Conservation (phyloP, 1,140 invertebrate genomes). For the Venustaconcha ellipsiformis region DNA sequence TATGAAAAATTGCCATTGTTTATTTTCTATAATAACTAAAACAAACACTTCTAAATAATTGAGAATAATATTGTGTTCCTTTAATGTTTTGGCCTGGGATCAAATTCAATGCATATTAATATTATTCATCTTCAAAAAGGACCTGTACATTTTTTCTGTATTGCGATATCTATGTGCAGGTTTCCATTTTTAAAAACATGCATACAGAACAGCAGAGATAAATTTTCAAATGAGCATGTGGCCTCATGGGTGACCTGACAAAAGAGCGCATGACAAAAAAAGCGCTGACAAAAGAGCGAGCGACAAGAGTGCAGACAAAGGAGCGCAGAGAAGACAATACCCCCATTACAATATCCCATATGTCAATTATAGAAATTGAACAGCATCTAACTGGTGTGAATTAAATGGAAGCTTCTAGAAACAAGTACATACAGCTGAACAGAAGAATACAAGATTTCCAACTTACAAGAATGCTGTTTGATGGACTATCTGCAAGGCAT, state of each 20-base stretch:
- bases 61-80: conserved; percentile 3
- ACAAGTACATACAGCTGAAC: too few relatives aligned
- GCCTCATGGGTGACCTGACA: neutral
- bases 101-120: conserved; percentile 19
- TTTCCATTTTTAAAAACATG: conserved; percentile 13
- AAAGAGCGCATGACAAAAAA: too few relatives aligned
- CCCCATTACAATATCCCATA: too few relatives aligned
- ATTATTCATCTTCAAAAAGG: conserved; percentile 8
- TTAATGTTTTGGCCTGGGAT: conserved; percentile 27
- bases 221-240: conserved; percentile 34
- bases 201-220: conserved; percentile 30
- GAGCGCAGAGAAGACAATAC: too few relatives aligned
- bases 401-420: too few relatives aligned
- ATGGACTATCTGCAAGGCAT: too few relatives aligned
- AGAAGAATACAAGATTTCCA: too few relatives aligned
- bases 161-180: conserved; percentile 37
- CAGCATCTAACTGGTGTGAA: too few relatives aligned
- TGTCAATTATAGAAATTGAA: too few relatives aligned
- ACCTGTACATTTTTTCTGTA: conserved; percentile 14
- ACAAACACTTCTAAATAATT: neutral
- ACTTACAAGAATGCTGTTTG: too few relatives aligned
- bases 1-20: conserved; percentile 27
- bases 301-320: too few relatives aligned
- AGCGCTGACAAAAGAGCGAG: too few relatives aligned
- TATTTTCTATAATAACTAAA: conserved; percentile 18